These are phyloP conservation scores for Siniperca chuatsi DNA, from an alignment of 2,113 vertebrate genomes.

Conservation along the genomic window DNA sequence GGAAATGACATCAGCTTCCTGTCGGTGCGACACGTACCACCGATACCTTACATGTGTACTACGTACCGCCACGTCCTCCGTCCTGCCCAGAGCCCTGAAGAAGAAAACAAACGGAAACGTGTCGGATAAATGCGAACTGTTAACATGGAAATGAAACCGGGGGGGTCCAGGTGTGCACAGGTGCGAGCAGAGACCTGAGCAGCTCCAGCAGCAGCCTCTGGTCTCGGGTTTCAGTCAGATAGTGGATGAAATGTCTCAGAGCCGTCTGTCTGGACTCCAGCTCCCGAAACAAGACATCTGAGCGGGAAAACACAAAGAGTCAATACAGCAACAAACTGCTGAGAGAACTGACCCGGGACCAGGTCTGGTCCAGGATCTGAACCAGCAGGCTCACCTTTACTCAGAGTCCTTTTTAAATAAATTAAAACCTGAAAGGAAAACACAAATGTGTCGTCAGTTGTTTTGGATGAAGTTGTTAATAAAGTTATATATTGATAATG, in stretches of 20 bases:
- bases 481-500: not conserved
- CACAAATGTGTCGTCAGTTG: not conserved
- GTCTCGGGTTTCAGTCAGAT: constrained; percentile 90
- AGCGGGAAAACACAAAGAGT: not conserved
- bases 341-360: not conserved
- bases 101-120: not conserved
- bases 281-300: constrained; percentile 93
- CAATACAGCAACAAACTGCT: not conserved
- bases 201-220: constrained; percentile 92
- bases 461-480: not conserved
- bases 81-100: constrained; percentile 88
- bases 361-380: not conserved
- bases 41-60: not conserved
- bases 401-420: constrained; percentile 92
- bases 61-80: constrained; percentile 91
- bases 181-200: constrained; percentile 84
- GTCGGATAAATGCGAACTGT: not conserved
- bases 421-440: constrained; percentile 89
- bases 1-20: not conserved
- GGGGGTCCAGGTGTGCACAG: not conserved
- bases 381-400: constrained; percentile 87
- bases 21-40: not conserved
- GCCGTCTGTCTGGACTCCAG: constrained; percentile 91
- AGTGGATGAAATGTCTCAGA: constrained; percentile 92
- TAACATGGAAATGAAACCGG: not conserved